Evolutionary conservation across 2,113 vertebrate genomes (phyloP).

Genomic region (Malurus melanocephalus): DNA sequence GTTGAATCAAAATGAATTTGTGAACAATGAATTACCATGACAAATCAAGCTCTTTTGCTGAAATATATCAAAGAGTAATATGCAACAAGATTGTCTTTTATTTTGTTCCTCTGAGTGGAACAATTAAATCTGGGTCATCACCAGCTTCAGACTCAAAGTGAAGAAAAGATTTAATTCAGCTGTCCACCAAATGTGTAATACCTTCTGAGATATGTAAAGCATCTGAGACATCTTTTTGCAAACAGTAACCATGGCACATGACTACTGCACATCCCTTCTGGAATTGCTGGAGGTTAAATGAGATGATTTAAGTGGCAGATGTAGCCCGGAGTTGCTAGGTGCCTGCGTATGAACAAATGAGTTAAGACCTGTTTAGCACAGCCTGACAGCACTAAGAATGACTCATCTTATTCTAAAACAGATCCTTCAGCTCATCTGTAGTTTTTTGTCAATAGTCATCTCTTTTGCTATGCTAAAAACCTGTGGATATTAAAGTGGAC

Average conservation of each 20-base stretch:
- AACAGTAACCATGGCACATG: background rate
- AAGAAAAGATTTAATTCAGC: background rate
- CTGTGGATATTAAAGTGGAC: background rate
- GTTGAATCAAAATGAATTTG: background rate
- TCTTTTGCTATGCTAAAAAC: background rate
- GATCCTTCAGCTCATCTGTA: background rate
- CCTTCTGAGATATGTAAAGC: rapidly evolving
- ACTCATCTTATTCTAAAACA: background rate
- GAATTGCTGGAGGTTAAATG: background rate
- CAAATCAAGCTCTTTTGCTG: background rate
- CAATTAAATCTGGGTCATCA: background rate
- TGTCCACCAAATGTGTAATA: background rate
- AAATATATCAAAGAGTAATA: background rate
- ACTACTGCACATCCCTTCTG: background rate
- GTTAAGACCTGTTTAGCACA: background rate
- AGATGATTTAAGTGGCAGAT: background rate
- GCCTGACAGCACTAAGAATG: background rate
- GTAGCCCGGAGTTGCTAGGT: background rate
- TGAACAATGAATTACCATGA: background rate
- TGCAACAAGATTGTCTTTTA: background rate
- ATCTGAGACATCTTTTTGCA: background rate
- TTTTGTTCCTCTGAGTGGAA: background rate
- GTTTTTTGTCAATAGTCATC: background rate
- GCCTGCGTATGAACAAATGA: background rate
- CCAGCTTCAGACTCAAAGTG: background rate